These are phyloP conservation scores for Tetragnatha montana DNA, from an alignment of 2,888 invertebrate species.

Conservation along the genomic window DNA sequence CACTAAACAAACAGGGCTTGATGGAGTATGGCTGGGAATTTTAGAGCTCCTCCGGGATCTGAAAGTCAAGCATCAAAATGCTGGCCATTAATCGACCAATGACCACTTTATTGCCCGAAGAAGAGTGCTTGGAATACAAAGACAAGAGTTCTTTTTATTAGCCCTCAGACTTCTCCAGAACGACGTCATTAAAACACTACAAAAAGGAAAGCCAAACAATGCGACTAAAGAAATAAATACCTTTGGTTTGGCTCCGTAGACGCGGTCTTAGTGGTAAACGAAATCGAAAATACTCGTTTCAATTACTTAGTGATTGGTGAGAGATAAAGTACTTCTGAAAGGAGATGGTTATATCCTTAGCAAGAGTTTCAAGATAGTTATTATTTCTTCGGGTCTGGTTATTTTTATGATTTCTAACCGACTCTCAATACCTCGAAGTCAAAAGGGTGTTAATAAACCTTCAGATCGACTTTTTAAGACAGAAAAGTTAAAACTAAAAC, in stretches of 20 bases:
- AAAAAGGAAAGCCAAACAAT: conserved; percentile 3
- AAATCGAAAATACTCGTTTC: no score
- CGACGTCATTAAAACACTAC: conserved; percentile 57
- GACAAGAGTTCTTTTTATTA: conserved; percentile 57
- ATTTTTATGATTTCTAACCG: no score
- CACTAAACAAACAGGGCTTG: conserved; percentile 63
- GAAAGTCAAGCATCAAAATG: conserved; percentile 63
- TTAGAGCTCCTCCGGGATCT: conserved; percentile 64
- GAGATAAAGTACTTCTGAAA: no score
- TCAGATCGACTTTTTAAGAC: no score
- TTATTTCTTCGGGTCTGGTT: no score
- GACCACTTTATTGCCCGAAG: conserved; percentile 59
- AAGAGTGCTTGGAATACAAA: conserved; percentile 67
- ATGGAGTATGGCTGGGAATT: conserved; percentile 66
- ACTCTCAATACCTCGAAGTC: no score
- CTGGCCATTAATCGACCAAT: conserved; percentile 66
- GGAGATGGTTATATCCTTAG: no score
- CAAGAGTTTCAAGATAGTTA: no score
- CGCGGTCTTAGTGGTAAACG: no score
- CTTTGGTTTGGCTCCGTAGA: background rate
- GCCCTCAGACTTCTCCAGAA: conserved; percentile 39
- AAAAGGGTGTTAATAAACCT: no score
- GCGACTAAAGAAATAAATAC: background rate
- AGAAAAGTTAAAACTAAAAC: no score
- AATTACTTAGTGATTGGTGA: no score